Evolutionary conservation across 2,888 invertebrate species (phyloP).

Genomic region (Drosophila ustulata): DNA sequence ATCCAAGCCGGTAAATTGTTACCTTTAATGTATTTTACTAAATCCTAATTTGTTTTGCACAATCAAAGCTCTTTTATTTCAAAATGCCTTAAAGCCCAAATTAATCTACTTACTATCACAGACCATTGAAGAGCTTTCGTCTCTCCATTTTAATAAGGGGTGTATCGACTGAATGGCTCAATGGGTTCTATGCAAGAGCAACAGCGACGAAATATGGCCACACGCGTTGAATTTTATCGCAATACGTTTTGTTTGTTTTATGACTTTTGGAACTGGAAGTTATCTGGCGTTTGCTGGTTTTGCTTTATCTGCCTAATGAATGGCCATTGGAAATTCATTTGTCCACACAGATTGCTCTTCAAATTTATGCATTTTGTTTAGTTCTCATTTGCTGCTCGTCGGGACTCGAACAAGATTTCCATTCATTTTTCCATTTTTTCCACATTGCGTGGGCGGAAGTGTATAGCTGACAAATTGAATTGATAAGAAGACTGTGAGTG

Average conservation of each 20-base stretch:
- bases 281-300: conserved; percentile 28
- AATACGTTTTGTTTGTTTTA: conserved; percentile 43
- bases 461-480: conserved; percentile 39
- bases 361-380: conserved; percentile 53
- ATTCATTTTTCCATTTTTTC: conserved; percentile 2
- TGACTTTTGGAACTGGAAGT: conserved; percentile 44
- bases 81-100: conserved; percentile 5
- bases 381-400: conserved; percentile 62
- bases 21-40: neutral
- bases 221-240: conserved; percentile 47
- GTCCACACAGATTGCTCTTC: conserved; percentile 34
- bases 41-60: neutral
- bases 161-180: conserved; percentile 53
- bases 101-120: conserved; percentile 2
- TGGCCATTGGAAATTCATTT: conserved; percentile 52
- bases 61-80: neutral
- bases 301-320: conserved; percentile 47
- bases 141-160: conserved; percentile 50
- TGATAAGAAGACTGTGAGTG: conserved; percentile 46
- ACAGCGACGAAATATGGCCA: conserved; percentile 14
- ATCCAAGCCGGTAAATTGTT: no score
- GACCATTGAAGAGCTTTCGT: neutral
- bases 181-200: conserved; percentile 6
- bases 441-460: conserved; percentile 65
- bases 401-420: conserved; percentile 30